Conservation (phyloP, 1,140 invertebrate species). For the Pararge aegeria region DNA sequence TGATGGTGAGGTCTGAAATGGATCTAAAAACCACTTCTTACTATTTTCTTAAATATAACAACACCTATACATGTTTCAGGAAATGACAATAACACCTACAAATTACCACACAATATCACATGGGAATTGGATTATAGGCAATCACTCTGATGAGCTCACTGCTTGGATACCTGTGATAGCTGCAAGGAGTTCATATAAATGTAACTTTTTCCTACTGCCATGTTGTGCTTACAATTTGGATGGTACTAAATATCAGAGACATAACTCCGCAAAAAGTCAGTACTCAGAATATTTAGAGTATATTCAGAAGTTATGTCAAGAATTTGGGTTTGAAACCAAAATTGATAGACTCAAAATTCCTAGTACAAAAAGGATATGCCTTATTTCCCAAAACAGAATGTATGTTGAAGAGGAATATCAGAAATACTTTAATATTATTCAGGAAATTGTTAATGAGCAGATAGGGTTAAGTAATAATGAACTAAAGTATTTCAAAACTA, state of each 20-base stretch:
- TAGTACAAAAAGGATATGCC: slow-evolving; percentile 95
- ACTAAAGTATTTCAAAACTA: slow-evolving; percentile 82
- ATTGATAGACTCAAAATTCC: slow-evolving; percentile 95
- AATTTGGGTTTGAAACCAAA: slow-evolving; percentile 88
- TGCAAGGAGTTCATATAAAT: slow-evolving; percentile 83
- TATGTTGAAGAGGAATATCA: slow-evolving; percentile 60
- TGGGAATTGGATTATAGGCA: slow-evolving; percentile 97
- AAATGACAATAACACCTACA: slow-evolving; percentile 85
- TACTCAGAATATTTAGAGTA: slow-evolving; percentile 94
- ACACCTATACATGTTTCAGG: slow-evolving; percentile 73
- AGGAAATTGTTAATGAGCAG: slow-evolving; percentile 49
- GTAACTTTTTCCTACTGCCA: slow-evolving; percentile 94
- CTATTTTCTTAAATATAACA: background rate
- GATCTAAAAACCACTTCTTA: no score
- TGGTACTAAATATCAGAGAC: slow-evolving; percentile 89
- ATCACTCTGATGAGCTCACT: slow-evolving; percentile 98
- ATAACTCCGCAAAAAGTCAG: slow-evolving; percentile 84
- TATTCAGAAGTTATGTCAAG: slow-evolving; percentile 83
- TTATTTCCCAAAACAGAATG: slow-evolving; percentile 84
- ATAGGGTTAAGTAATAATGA: slow-evolving; percentile 51
- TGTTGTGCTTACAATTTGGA: slow-evolving; percentile 97
- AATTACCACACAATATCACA: slow-evolving; percentile 85
- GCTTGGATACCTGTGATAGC: slow-evolving; percentile 98
- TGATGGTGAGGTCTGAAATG: no score
- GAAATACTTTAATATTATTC: slow-evolving; percentile 69